Base-by-base conservation (phyloP, 1,140 invertebrate genomes). In the Ptiloglossa arizonensis region DNA sequence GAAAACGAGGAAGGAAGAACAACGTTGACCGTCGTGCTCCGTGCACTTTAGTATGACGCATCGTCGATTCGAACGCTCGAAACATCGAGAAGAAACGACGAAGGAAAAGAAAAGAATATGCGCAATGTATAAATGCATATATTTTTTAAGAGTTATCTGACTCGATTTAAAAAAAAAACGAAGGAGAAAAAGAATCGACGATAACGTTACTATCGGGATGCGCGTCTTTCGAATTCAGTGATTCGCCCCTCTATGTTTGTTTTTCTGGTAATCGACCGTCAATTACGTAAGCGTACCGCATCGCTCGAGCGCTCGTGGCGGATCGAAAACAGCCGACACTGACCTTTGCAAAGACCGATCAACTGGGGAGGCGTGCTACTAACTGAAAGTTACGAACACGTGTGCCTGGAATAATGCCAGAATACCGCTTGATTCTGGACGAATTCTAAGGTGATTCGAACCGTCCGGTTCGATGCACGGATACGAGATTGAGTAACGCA, bases 301-400 rank as follows among this genome's bases (percentile, higher is more conserved):
- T 59, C 27, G 13, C 19, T 19, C 54, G 13, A 29, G 0, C 19
- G 19, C n/a, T 17, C 32, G 19, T 29, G 9, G 19, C 2, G 3
- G 24, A 44, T 46, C 38, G n/a, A 52, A 72, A 68, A 11, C 50
- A n/a, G 1, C 35, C 27, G 11, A 29, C 27, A 69, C n/a, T 79
- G 57, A 83, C 44, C 63, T 82, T 66, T 52, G 13, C 5, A 2
- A 1, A 5, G 0, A 15, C 32, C 1, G 4, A 1, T 54, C 27
- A 4, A 68, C 38, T 11, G 35, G 5, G 35, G 48, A 0, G 19
- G n/a, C n/a, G n/a, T n/a, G 29, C 13, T 38, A n/a, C 3, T 8
- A 19, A 1, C 22, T 27, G 52, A 15, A 56, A 56, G 32, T 41
- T 1, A 17, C 59, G n/a, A 41, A 24, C 35, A 24, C 35, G 35